A percentile compares a stretch with the other conserved stretches of the same genome.
Conservation (phyloP, 2,797 vertebrate genomes). For the Sebastes alutus region DNA sequence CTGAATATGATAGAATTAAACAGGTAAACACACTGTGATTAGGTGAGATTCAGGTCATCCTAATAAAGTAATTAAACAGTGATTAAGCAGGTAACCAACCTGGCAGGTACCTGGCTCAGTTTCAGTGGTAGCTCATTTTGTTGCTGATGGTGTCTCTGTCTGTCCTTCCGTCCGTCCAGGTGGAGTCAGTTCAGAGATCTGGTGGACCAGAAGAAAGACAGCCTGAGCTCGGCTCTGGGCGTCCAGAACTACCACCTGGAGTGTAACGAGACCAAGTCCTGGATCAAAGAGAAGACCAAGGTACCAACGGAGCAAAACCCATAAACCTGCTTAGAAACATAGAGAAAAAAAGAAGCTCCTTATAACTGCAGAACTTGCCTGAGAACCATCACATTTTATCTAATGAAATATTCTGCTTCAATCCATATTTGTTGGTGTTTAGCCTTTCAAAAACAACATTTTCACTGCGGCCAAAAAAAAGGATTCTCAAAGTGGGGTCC, state of each 20-base stretch:
- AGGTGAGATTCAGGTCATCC: background rate
- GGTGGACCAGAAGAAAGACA: constrained; percentile 96
- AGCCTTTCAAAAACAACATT: no score
- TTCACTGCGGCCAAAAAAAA: no score
- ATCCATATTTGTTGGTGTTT: no score
- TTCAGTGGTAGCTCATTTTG: background rate
- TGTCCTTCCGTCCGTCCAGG: constrained; percentile 68
- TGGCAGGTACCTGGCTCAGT: background rate
- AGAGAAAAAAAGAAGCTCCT: no score
- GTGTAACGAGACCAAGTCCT: constrained; percentile 98
- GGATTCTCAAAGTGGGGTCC: no score
- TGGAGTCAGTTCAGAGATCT: constrained; percentile 98
- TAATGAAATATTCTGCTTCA: no score
- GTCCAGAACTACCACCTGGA: constrained; percentile 99
- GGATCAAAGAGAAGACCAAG: constrained; percentile 99
- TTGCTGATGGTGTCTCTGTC: background rate
- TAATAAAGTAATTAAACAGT: background rate
- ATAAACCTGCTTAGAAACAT: no score
- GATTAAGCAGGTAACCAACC: background rate
- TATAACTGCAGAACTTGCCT: no score
- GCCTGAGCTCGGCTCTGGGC: constrained; percentile 92
- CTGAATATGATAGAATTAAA: background rate
- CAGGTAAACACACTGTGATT: background rate
- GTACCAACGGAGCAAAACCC: constrained; percentile 11
- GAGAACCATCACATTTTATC: no score